These are phyloP conservation scores for Pagrus major DNA, from an alignment of 2,113 vertebrate species.

Conservation along the genomic window DNA sequence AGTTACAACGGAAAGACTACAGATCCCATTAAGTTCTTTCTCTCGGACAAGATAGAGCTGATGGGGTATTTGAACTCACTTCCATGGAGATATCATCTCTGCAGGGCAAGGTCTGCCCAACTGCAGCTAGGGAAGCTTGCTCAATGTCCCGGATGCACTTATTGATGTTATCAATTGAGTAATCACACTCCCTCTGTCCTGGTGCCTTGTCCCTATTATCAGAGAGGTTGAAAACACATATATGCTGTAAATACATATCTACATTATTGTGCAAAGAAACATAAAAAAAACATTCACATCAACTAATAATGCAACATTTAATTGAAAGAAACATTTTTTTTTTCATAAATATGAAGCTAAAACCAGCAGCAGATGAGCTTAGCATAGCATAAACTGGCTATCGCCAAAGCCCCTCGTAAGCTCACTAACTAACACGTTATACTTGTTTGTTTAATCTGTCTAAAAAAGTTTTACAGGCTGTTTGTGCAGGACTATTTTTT, in stretches of 20 bases:
- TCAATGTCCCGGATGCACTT: slow-evolving; percentile 97
- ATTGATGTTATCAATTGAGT: slow-evolving; percentile 97
- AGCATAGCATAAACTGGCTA: neutral
- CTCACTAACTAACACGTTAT: no score
- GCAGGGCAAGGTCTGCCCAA: slow-evolving; percentile 94
- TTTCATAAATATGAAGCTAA: neutral
- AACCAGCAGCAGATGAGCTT: neutral
- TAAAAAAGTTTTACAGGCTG: no score
- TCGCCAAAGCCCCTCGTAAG: neutral
- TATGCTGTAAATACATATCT: neutral
- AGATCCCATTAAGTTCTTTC: slow-evolving; percentile 59
- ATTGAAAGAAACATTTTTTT: neutral
- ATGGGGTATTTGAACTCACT: slow-evolving; percentile 67
- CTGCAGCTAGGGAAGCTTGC: slow-evolving; percentile 93
- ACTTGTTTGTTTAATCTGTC: no score
- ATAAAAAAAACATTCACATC: neutral
- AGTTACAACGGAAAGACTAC: slow-evolving; percentile 55
- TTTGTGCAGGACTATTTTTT: no score
- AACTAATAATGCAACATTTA: neutral
- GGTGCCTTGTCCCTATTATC: slow-evolving; percentile 95
- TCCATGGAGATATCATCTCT: slow-evolving; percentile 95
- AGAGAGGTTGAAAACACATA: slow-evolving; percentile 26
- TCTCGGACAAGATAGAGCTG: slow-evolving; percentile 52
- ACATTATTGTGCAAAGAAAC: neutral
- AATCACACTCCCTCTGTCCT: slow-evolving; percentile 96